Percentiles rank a stretch among this genome's conserved stretches.
Conservation (phyloP, 2,888 invertebrate genomes). For the Boloria selene region DNA sequence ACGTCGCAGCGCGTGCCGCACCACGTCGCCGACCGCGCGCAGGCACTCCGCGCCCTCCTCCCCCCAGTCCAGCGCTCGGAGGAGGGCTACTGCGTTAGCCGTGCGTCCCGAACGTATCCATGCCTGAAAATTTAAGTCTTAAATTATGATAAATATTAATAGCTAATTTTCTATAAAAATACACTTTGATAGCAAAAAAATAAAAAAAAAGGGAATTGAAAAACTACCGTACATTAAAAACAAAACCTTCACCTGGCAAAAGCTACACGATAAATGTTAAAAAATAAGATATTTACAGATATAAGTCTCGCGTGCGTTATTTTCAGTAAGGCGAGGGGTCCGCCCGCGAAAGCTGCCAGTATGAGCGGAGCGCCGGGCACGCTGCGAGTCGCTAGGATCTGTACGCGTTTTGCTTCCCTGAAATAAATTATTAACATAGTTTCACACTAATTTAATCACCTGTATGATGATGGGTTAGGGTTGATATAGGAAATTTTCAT, state of each 20-base stretch:
- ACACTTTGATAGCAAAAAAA: too few species aligned
- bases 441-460: neutral
- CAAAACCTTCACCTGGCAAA: too few species aligned
- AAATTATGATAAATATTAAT: too few species aligned
- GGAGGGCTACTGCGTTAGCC: conserved; percentile 61
- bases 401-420: conserved; percentile 63
- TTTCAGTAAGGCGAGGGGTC: conserved; percentile 62
- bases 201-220: too few species aligned
- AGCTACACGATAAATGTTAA: too few species aligned
- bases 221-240: too few species aligned
- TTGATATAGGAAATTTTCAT: too few species aligned
- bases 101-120: conserved; percentile 65
- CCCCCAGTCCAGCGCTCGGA: conserved; percentile 89
- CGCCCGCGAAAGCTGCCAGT: conserved; percentile 57
- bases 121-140: conserved; percentile 48
- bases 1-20: conserved; percentile 54
- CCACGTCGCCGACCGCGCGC: conserved; percentile 51
- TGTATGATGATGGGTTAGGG: too few species aligned
- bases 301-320: conserved; percentile 63
- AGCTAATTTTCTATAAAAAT: too few species aligned
- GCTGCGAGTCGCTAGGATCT: conserved; percentile 53
- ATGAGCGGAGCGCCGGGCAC: conserved; percentile 54
- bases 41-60: conserved; percentile 87
- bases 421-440: conserved; percentile 25
- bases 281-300: conserved; percentile 49